phyloP scores from a whole-genome alignment of 2,888 invertebrate genomes.

The Andrena dorsata region DNA sequence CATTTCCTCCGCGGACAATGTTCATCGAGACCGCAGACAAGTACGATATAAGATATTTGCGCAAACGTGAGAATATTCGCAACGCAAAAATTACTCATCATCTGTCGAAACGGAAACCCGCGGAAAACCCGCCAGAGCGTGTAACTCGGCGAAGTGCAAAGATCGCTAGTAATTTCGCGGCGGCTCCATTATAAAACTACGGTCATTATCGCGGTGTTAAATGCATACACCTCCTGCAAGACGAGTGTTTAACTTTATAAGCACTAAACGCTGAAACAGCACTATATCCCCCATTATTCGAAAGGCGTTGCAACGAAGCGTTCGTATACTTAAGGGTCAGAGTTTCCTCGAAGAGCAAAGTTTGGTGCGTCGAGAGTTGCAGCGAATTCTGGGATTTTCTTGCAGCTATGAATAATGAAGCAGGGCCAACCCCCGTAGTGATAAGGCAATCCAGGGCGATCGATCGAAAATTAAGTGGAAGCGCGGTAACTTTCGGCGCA shows the following conservation, averaged over 20 bases:
- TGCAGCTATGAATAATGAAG: constrained; percentile 64
- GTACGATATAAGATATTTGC: too few relatives aligned
- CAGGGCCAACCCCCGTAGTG: constrained; percentile 41
- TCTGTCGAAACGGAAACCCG: not conserved
- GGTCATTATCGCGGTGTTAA: constrained; percentile 47
- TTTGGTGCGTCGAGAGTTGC: constrained; percentile 49
- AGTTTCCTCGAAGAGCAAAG: constrained; percentile 49
- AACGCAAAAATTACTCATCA: not conserved
- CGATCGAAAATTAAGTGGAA: constrained; percentile 63
- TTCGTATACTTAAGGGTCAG: constrained; percentile 55
- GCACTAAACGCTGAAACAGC: constrained; percentile 54
- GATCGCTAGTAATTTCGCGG: constrained; percentile 12
- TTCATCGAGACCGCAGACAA: too few relatives aligned
- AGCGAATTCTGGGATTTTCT: constrained; percentile 64
- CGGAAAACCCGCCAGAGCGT: not conserved
- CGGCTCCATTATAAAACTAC: constrained; percentile 52
- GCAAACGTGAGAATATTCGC: not conserved
- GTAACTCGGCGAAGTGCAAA: not conserved
- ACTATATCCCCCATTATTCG: constrained; percentile 52
- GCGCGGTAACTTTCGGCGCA: constrained; percentile 32
- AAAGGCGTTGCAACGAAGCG: constrained; percentile 51
- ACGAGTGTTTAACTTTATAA: constrained; percentile 63
- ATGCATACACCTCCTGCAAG: constrained; percentile 14
- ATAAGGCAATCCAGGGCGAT: constrained; percentile 61
- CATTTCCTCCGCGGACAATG: too few relatives aligned